These are phyloP conservation scores for Smittia sp. DNA, from an alignment of 2,888 invertebrate genomes.

Conservation along the genomic window DNA sequence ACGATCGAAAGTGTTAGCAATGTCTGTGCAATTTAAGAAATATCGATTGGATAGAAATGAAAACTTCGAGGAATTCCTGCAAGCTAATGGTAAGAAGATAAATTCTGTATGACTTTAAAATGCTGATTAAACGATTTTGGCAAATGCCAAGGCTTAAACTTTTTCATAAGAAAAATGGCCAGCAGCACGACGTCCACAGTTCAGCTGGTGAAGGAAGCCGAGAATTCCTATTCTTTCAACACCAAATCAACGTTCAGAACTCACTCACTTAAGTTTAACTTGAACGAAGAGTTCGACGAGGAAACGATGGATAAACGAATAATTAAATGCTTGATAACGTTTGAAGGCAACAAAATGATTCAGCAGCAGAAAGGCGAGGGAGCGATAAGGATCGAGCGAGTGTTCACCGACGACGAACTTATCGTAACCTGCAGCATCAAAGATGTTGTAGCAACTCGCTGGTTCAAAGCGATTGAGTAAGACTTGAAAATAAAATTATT, in stretches of 20 bases:
- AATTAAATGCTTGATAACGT: conserved; percentile 51
- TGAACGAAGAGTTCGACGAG: conserved; percentile 53
- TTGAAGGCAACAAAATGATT: conserved; percentile 53
- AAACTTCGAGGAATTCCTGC: conserved; percentile 80
- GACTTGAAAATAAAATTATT: no score
- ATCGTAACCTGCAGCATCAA: conserved; percentile 53
- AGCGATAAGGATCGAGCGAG: conserved; percentile 56
- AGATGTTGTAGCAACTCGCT: conserved; percentile 20
- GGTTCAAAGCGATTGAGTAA: conserved; percentile 21
- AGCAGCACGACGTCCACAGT: conserved; percentile 46
- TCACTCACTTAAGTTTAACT: conserved; percentile 46
- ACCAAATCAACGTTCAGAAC: conserved; percentile 46
- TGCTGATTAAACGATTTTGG: conserved; percentile 42
- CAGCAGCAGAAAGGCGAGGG: conserved; percentile 50
- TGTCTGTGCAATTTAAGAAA: conserved; percentile 54
- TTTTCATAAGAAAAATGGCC: conserved; percentile 57
- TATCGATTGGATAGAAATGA: conserved; percentile 71
- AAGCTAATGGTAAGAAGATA: conserved; percentile 64
- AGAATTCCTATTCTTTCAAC: conserved; percentile 47
- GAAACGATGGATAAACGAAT: conserved; percentile 51
- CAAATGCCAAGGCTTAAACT: conserved; percentile 66
- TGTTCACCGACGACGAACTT: conserved; percentile 67
- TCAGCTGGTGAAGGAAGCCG: conserved; percentile 47
- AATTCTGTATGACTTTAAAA: background rate
- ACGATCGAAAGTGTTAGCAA: no score